Evolutionary conservation across 2,888 invertebrate genomes (phyloP), one percentile per base, ranked within the genome.

Genomic region (Acleris laterana): DNA sequence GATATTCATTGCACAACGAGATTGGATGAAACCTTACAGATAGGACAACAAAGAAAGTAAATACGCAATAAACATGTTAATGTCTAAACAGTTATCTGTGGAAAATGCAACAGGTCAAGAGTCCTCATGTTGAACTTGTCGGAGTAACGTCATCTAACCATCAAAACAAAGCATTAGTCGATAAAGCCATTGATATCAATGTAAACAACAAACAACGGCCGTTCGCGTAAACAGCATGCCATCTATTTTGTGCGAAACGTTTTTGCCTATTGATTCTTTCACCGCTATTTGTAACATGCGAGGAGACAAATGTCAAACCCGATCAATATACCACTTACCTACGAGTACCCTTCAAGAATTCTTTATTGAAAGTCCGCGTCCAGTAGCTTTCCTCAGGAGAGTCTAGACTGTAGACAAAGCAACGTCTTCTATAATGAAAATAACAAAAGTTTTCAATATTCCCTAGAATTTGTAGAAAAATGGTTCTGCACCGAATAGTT

Each of bases 351-450:
- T 19, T 16, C 17, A 42, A 57, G 56, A 57, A 49, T 38, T 32
- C 19, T 46, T 19, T 60, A 56, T 66, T 57, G 57, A 46, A 19
- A 48, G 22, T 22, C 46, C 20, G 38, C 3, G 17, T 13, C 17
- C 49, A 22, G 28, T 16, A 49, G 17, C 32, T 42, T 48, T 5
- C 51, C 51, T 50, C 49, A 51, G 44, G 56, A 20, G 32, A 51
- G 60, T 65, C 56, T 55, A 57, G 66, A 66, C 57, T 65, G 50
- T 55, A 57, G 66, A 66, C 57, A 56, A 46, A 25, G 51, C 46
- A 56, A 22, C 44, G 11, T 57, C 22, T n/a, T n/a, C 19, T 52
- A 19, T 44, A 63, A 63, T 25, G 16, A 56, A 49, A 56, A 42
- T 56, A 63, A 25, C 5, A 50, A 62, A 44, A 56, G 62, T 49